These are phyloP conservation scores for Chaetogeoica ovagalla DNA, from an alignment of 2,888 invertebrate genomes.

Conservation along the genomic window DNA sequence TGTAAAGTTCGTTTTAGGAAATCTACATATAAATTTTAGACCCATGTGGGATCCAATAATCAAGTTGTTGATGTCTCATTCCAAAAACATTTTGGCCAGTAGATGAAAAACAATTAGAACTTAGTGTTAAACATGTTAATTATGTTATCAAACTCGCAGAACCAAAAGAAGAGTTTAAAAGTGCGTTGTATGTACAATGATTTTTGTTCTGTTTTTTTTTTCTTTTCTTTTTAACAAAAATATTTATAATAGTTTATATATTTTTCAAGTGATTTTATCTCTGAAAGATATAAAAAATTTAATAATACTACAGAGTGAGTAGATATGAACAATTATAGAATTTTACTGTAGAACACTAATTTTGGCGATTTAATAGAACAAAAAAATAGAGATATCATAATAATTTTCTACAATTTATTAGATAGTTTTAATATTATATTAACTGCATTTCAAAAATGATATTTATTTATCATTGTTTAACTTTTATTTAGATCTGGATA, in stretches of 20 bases:
- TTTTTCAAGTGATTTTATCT: constrained; percentile 57
- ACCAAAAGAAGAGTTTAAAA: constrained; percentile 48
- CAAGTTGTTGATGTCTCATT: constrained; percentile 75
- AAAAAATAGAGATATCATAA: constrained; percentile 43
- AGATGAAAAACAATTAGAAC: constrained; percentile 66
- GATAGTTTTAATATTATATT: constrained; percentile 58
- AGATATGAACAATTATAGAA: constrained; percentile 76
- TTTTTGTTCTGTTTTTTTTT: not conserved
- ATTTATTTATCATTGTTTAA: constrained; percentile 56
- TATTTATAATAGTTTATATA: not conserved
- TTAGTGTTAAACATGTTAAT: constrained; percentile 38
- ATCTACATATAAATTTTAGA: constrained; percentile 83
- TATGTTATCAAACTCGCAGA: constrained; percentile 37
- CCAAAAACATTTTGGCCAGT: constrained; percentile 75
- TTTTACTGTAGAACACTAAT: constrained; percentile 72
- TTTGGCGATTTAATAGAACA: constrained; percentile 29
- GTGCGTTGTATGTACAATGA: constrained; percentile 20
- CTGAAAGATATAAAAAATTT: constrained; percentile 57
- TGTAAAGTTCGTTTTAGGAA: constrained; percentile 78
- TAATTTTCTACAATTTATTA: constrained; percentile 75
- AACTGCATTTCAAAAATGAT: not conserved
- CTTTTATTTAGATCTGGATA: constrained; percentile 64
- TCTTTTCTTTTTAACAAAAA: too few relatives aligned
- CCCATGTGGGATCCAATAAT: constrained; percentile 83
- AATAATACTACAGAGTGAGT: constrained; percentile 64